A percentile compares a stretch with the other conserved stretches of the same genome.
phyloP scores from a whole-genome alignment of 2,113 vertebrate genomes.

The Paracanthobrama guichenoti region DNA sequence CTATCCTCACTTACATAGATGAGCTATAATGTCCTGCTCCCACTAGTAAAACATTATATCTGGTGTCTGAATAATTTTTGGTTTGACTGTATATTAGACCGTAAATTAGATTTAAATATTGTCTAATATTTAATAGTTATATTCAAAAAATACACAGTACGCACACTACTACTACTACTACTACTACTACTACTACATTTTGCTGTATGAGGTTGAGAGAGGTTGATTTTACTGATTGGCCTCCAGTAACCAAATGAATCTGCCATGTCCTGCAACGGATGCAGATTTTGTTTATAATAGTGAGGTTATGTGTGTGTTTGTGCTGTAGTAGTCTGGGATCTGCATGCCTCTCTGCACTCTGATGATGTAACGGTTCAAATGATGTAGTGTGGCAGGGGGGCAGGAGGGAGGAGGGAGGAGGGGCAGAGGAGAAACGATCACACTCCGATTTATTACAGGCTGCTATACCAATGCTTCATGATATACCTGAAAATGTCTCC shows the following conservation, averaged over 20 bases:
- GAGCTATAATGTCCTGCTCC: no score
- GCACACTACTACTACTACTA: no score
- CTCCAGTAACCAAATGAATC: background rate
- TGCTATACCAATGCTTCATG: background rate
- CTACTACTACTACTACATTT: background rate
- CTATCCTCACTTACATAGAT: no score
- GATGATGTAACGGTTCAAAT: constrained; percentile 43
- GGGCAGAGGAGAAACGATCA: constrained; percentile 8
- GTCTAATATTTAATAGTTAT: background rate
- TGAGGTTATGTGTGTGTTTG: constrained; percentile 9
- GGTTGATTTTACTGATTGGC: background rate
- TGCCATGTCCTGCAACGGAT: background rate
- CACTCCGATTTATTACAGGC: background rate
- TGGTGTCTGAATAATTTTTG: no score
- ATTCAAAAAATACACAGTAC: background rate
- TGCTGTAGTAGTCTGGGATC: constrained; percentile 18
- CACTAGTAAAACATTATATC: no score
- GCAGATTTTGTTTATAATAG: constrained; percentile 2
- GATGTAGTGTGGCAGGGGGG: constrained; percentile 41
- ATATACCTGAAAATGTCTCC: background rate
- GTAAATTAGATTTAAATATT: no score
- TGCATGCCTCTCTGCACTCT: constrained; percentile 39
- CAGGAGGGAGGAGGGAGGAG: constrained; percentile 32
- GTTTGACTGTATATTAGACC: no score
- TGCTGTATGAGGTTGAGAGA: background rate